A percentile compares a stretch with the other conserved stretches of the same genome.
Conservation (phyloP, 1,140 invertebrate genomes). For the Oncopodura yosiiana region DNA sequence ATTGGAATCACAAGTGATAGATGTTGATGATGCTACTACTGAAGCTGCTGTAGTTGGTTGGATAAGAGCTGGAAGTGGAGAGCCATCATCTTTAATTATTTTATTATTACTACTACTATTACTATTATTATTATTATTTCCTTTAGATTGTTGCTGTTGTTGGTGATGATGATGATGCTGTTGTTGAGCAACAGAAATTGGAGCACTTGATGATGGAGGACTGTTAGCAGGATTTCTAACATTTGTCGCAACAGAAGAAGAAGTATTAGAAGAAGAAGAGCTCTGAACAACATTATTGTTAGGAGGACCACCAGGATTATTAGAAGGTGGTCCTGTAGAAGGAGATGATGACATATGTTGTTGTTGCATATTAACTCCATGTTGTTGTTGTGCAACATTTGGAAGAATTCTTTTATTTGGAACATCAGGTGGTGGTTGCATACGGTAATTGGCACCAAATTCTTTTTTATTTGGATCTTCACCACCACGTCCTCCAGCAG, state of each 20-base stretch:
- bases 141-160: neutral
- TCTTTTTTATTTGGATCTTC: slow-evolving; percentile 49
- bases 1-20: too few species aligned
- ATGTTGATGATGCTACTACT: too few species aligned
- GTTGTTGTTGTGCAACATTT: neutral
- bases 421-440: slow-evolving; percentile 37
- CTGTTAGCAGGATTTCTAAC: neutral
- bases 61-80: too few species aligned
- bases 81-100: too few species aligned
- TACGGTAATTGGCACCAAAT: slow-evolving; percentile 50
- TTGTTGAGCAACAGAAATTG: slow-evolving; percentile 1
- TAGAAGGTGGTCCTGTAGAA: neutral
- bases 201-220: slow-evolving; percentile 9
- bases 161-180: neutral
- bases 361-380: slow-evolving; percentile 2
- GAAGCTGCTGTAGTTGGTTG: too few species aligned
- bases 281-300: neutral
- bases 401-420: slow-evolving; percentile 24
- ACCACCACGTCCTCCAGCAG: slow-evolving; percentile 42
- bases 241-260: neutral
- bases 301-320: slow-evolving; percentile 14
- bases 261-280: neutral
- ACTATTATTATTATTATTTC: too few species aligned
- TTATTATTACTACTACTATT: too few species aligned
- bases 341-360: neutral